Percentiles rank a stretch among this genome's conserved stretches.
Conservation (phyloP, 2,888 invertebrate genomes). For the Synergus laeviventris region DNA sequence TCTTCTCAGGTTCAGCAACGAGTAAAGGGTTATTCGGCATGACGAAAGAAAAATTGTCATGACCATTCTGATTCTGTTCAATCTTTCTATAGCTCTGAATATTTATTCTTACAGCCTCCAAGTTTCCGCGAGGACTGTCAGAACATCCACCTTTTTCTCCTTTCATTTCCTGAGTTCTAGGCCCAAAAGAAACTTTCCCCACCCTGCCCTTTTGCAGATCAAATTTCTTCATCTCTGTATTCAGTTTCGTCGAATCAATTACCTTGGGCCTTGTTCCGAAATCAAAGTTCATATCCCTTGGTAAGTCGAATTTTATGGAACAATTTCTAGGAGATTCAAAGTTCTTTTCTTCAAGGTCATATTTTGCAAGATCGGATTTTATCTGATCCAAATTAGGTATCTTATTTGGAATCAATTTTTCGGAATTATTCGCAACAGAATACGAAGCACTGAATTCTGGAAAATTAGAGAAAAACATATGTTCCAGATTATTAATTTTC, state of each 20-base stretch:
- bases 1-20: conserved; percentile 65
- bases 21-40: conserved; percentile 73
- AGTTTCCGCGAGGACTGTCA: conserved; percentile 64
- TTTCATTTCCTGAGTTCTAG: conserved; percentile 27
- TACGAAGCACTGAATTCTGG: conserved; percentile 61
- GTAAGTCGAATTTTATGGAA: conserved; percentile 57
- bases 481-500: conserved; percentile 68
- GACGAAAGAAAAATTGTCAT: conserved; percentile 69
- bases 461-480: conserved; percentile 64
- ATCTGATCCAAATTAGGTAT: conserved; percentile 57
- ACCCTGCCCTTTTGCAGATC: conserved; percentile 57
- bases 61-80: conserved; percentile 66
- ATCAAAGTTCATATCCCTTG: conserved; percentile 63
- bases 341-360: conserved; percentile 48
- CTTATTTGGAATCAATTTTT: conserved; percentile 51
- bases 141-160: conserved; percentile 47
- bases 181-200: conserved; percentile 57
- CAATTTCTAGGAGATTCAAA: conserved; percentile 58
- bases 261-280: conserved; percentile 68
- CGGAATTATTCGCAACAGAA: neutral
- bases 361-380: neutral
- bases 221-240: conserved; percentile 61
- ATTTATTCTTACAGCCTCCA: conserved; percentile 67
- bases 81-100: conserved; percentile 66
- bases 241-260: conserved; percentile 56